Evolutionary conservation across 2,113 vertebrate species (phyloP).

Genomic region (Labrus mixtus): DNA sequence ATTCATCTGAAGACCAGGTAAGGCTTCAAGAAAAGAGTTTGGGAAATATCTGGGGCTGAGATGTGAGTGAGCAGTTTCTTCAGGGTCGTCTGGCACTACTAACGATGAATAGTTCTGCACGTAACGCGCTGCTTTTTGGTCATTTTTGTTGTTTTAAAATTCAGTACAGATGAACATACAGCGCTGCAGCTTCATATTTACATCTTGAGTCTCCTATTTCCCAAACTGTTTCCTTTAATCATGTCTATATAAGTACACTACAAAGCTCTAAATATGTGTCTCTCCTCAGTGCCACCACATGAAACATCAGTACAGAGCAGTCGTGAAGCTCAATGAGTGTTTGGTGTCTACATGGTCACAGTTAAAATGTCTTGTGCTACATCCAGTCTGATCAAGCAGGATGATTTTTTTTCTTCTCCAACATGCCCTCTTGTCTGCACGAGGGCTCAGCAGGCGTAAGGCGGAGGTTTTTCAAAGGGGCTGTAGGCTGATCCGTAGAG

Average conservation of each 20-base stretch:
- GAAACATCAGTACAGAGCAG: conserved; percentile 17
- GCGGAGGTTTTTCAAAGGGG: conserved; percentile 93
- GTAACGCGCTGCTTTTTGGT: not conserved
- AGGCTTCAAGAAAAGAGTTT: not conserved
- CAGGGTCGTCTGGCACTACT: not conserved
- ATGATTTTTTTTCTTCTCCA: not conserved
- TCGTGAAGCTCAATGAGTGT: not conserved
- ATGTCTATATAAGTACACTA: conserved; percentile 41
- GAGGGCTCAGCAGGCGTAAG: conserved; percentile 87
- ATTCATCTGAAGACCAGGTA: conserved; percentile 12
- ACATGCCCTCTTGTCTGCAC: not conserved
- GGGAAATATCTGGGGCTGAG: not conserved
- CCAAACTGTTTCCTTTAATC: not conserved
- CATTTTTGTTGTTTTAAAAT: not conserved
- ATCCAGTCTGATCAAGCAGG: conserved; percentile 35
- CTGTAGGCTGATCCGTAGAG: conserved; percentile 82
- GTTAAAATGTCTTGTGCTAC: conserved; percentile 51
- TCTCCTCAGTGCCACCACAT: conserved; percentile 26
- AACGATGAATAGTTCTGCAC: not conserved
- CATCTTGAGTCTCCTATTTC: not conserved
- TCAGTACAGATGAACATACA: too few species aligned
- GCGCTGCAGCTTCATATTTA: too few species aligned
- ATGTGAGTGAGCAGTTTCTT: not conserved
- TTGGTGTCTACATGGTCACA: conserved; percentile 14
- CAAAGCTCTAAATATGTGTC: conserved; percentile 13